Base-by-base conservation (phyloP, 2,888 invertebrate species). In the Patella ulyssiponensis region DNA sequence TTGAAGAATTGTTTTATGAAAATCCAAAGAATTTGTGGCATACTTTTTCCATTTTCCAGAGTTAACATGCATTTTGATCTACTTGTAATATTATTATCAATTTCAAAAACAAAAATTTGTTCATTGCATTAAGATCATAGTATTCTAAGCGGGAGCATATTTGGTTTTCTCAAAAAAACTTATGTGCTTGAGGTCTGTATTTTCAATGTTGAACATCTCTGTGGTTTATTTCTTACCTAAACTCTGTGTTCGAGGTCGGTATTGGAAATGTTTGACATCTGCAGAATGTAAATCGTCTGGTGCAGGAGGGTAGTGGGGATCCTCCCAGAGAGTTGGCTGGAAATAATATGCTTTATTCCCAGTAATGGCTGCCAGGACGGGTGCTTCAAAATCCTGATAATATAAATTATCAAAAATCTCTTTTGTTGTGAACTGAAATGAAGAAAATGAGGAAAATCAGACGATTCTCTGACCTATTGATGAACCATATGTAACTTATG, bases 291-390 rank as follows among this genome's bases (percentile, higher is more conserved):
- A 64, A 3, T 20, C 12, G 56, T 53, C 77, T 20, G 20, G 71
- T 14, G 69, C 51, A 2, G 86, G 87, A 9, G 90, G 90, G 79
- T 90, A 90, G 33, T 83, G 83, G 1, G 81, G 76, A 73, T 88
- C 89, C 74, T 85, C 85, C 69, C 84, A 83, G 2, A 86, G 80
- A 71, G 79, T 78, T 0, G 86, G 85, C 76, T 84, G 84, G 69
- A 89, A 89, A 77, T 87, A 86, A 52, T 87, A 81, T 77, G 89
- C 89, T 20, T 86, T 86, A 23, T 85, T 84, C 4, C 86, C 81
- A 3, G 89, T 87, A 2, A 89, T 84, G 0, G 89, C 89, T 0
- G 88, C 84, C 14, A 90, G 80, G 17, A 90, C 87, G 51, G 86
- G 87, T 12, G 90, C 85, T 53, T 87, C 86, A 74, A 85, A 87